These are phyloP conservation scores for Troides aeacus DNA, from an alignment of 2,888 invertebrate species.

Conservation along the genomic window DNA sequence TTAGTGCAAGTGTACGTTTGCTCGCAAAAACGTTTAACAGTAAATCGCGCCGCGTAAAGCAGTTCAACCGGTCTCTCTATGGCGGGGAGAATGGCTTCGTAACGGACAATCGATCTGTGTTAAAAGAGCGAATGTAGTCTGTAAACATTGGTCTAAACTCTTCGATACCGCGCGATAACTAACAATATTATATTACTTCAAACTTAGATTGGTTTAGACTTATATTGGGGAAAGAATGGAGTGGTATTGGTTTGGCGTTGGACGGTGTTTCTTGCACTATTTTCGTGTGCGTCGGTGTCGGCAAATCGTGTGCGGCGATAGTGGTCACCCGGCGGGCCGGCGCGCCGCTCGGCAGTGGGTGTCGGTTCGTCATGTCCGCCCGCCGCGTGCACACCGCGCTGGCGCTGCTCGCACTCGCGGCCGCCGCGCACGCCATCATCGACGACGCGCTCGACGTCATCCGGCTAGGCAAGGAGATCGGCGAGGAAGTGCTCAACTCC, in stretches of 20 bases:
- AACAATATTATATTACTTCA: too few relatives aligned
- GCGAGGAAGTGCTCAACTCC: slow-evolving; percentile 79
- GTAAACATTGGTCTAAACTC: slow-evolving; percentile 5
- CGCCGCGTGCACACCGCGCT: slow-evolving; percentile 54
- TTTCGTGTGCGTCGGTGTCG: background rate
- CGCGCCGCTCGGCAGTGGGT: slow-evolving; percentile 56
- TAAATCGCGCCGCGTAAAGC: slow-evolving; percentile 18
- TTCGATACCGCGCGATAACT: too few relatives aligned
- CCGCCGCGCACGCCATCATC: slow-evolving; percentile 63
- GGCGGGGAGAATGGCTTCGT: slow-evolving; percentile 17
- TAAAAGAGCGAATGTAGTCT: slow-evolving; percentile 1
- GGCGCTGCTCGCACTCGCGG: slow-evolving; percentile 51
- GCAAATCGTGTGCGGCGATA: slow-evolving; percentile 14
- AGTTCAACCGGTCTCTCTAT: slow-evolving; percentile 10
- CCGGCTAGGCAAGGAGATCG: slow-evolving; percentile 80
- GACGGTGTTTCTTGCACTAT: background rate
- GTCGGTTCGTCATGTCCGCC: slow-evolving; percentile 62
- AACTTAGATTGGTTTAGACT: too few relatives aligned
- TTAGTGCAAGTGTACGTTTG: background rate
- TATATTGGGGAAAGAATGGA: background rate
- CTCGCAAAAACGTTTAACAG: slow-evolving; percentile 11
- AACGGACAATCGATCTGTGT: slow-evolving; percentile 16
- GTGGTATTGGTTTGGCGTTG: background rate
- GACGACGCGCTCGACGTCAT: slow-evolving; percentile 82
- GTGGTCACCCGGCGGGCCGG: slow-evolving; percentile 55